These are phyloP conservation scores for Andricus quercusramuli DNA, from an alignment of 2,888 invertebrate species.

Conservation along the genomic window DNA sequence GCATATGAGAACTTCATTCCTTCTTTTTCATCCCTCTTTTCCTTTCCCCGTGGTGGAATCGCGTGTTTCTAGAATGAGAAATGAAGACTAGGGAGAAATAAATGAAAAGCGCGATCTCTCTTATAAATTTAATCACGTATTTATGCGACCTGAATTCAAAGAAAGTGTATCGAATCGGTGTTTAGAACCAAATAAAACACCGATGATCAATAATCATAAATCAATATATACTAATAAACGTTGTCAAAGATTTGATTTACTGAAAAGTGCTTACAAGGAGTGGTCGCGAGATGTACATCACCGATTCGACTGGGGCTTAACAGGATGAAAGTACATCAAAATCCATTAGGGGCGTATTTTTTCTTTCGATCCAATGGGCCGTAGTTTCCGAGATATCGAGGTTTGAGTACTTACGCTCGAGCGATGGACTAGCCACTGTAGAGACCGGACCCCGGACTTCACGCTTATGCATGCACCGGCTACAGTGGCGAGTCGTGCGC, in stretches of 20 bases:
- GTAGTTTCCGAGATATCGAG: too few relatives aligned
- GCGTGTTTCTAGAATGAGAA: neutral
- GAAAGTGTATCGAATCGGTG: constrained; percentile 30
- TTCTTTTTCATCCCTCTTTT: neutral
- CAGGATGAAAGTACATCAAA: too few relatives aligned
- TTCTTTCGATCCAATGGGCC: too few relatives aligned
- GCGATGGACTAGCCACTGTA: too few relatives aligned
- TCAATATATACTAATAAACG: constrained; percentile 1
- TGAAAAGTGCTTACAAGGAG: neutral
- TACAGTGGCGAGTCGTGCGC: too few relatives aligned
- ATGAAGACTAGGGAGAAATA: neutral
- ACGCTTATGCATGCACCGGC: too few relatives aligned
- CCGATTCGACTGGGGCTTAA: too few relatives aligned
- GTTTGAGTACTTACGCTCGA: too few relatives aligned
- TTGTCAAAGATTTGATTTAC: neutral
- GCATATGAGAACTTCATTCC: neutral
- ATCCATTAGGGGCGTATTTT: too few relatives aligned
- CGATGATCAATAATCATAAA: neutral
- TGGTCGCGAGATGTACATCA: too few relatives aligned
- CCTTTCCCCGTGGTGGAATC: neutral
- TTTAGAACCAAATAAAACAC: constrained; percentile 31
- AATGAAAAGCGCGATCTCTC: neutral
- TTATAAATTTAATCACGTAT: constrained; percentile 14
- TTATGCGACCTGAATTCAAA: constrained; percentile 26
- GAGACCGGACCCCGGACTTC: too few relatives aligned